Conservation (phyloP, 2,888 invertebrate genomes). For the Nasonovia ribisnigri region DNA sequence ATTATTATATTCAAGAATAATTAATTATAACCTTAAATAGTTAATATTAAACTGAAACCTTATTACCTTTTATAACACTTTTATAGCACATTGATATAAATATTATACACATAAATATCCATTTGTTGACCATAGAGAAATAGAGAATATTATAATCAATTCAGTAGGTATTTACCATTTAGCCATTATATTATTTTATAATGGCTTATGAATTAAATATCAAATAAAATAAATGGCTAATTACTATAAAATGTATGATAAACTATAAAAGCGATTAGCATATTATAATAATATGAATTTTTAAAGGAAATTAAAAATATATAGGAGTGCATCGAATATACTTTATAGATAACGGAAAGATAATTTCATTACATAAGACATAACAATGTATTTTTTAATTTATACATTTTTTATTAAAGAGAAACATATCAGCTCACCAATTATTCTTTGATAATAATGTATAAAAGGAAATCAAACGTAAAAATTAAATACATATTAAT, state of each 20-base stretch:
- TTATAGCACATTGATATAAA: not conserved
- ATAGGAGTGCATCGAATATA: not conserved
- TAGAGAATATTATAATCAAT: not conserved
- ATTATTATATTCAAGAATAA: not conserved
- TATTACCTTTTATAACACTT: not conserved
- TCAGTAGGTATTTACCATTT: too few relatives aligned
- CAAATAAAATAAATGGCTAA: not conserved
- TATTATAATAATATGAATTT: not conserved
- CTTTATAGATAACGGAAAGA: not conserved
- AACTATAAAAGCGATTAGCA: not conserved
- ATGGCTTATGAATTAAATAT: not conserved
- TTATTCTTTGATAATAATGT: not conserved
- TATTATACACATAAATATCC: not conserved
- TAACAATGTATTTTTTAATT: not conserved
- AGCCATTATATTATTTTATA: not conserved
- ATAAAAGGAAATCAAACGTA: not conserved
- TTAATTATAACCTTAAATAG: not conserved
- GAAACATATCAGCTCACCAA: not conserved
- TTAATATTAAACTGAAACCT: not conserved
- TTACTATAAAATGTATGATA: not conserved
- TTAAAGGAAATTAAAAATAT: not conserved
- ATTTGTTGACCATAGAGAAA: not conserved
- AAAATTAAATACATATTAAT: not conserved
- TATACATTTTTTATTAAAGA: not conserved
- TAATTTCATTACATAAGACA: constrained; percentile 5